These are phyloP conservation scores for Gandaritis pyraliata DNA, from an alignment of 2,888 invertebrate genomes.

Conservation along the genomic window DNA sequence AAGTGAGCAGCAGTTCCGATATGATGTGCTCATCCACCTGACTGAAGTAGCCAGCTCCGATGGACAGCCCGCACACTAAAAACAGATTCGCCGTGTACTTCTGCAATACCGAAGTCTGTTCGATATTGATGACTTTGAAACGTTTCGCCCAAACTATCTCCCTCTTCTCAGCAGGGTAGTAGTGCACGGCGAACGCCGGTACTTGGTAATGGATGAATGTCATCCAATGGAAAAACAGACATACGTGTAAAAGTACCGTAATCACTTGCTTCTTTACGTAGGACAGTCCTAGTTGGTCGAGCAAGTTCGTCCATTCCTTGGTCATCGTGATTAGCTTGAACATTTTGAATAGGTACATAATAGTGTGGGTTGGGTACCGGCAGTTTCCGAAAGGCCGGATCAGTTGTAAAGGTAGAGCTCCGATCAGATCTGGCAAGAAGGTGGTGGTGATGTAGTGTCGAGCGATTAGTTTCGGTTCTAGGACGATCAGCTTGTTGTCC, in stretches of 20 bases:
- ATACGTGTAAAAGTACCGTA: slow-evolving; percentile 41
- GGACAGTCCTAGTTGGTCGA: slow-evolving; percentile 54
- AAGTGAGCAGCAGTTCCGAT: slow-evolving; percentile 52
- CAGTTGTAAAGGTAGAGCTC: slow-evolving; percentile 58
- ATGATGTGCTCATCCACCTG: slow-evolving; percentile 49
- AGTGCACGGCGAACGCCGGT: slow-evolving; percentile 54
- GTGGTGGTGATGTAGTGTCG: slow-evolving; percentile 50
- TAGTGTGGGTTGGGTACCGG: slow-evolving; percentile 56
- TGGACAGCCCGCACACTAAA: slow-evolving; percentile 53
- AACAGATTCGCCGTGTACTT: slow-evolving; percentile 62
- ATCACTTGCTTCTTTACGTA: slow-evolving; percentile 50
- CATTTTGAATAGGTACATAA: slow-evolving; percentile 59
- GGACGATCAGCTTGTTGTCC: slow-evolving; percentile 54
- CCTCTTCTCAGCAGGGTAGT: slow-evolving; percentile 37
- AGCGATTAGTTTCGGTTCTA: slow-evolving; percentile 56
- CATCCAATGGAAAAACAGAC: slow-evolving; percentile 65
- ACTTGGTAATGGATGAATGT: slow-evolving; percentile 64
- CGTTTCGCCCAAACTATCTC: slow-evolving; percentile 49
- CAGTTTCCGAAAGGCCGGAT: slow-evolving; percentile 50
- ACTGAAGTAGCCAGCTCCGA: slow-evolving; percentile 57
- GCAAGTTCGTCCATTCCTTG: slow-evolving; percentile 50
- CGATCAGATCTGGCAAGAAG: slow-evolving; percentile 56
- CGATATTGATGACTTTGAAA: slow-evolving; percentile 38
- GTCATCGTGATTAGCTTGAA: slow-evolving; percentile 48
- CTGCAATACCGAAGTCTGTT: slow-evolving; percentile 39